phyloP scores from a whole-genome alignment of 2,888 invertebrate species.

The Dasypogon diadema region DNA sequence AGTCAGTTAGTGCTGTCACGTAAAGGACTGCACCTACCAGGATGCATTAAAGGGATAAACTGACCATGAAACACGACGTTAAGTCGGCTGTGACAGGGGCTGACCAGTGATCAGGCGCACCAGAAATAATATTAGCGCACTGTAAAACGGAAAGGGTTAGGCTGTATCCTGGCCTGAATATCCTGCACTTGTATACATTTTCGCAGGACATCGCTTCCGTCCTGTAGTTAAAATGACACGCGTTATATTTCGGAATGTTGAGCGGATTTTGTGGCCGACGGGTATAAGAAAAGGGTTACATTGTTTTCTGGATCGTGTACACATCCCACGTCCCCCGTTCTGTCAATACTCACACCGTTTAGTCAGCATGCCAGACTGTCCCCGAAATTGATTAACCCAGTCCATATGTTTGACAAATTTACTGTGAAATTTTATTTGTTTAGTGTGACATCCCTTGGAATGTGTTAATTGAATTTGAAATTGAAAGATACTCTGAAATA shows the following conservation, averaged over 20 bases:
- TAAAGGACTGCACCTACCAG: neutral
- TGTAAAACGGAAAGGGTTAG: neutral
- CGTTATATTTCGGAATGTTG: neutral
- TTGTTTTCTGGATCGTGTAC: neutral
- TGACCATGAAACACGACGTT: conserved; percentile 24
- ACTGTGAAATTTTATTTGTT: conserved; percentile 52
- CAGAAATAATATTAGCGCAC: neutral
- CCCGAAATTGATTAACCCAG: conserved; percentile 48
- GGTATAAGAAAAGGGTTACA: conserved; percentile 26
- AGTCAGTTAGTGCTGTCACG: neutral
- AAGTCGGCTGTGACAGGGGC: neutral
- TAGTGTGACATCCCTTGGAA: conserved; percentile 34
- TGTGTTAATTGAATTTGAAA: conserved; percentile 47
- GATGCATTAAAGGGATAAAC: neutral
- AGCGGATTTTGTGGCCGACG: neutral
- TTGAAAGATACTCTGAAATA: neutral
- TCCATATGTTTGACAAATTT: conserved; percentile 51
- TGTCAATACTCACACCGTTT: neutral
- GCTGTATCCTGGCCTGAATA: neutral
- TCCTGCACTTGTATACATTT: neutral
- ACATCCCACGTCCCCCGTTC: too few relatives aligned
- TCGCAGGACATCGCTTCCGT: neutral
- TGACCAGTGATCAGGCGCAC: neutral
- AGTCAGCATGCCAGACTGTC: neutral
- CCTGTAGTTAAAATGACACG: neutral